Base-by-base conservation (phyloP, 1,140 invertebrate genomes). In the Drosophila nannoptera region DNA sequence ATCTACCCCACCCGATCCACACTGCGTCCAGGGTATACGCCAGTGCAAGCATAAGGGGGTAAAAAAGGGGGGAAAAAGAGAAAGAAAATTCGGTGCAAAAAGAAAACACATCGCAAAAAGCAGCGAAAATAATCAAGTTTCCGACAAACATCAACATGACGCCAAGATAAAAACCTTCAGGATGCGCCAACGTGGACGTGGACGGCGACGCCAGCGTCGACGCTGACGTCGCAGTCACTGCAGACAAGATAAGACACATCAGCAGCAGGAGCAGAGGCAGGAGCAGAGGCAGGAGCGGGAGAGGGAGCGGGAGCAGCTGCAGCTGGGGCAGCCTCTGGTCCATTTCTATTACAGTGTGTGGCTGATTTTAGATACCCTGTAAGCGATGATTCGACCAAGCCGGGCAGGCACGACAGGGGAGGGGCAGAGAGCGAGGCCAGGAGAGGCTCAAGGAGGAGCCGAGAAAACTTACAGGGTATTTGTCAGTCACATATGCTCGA, bases 91-190 rank as follows among this genome's bases (percentile, higher is more conserved):
- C 4, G 38, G n/a, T 22, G 22, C 22, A 22, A 22, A 22, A n/a
- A 42, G 12, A 43, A 43, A 43, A 43, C 40, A 43, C 40, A 43
- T 43, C 12, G 40, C 40, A 43, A 43, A 43, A 73, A 75, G 49
- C 59, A 75, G 73, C 63, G 61, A 86, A 84, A 86, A 84, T 84
- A 84, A 84, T 84, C 81, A 84, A 84, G 81, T 84, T 84, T 84
- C 81, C 81, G 81, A 84, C 81, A 86, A 84, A 86, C 81, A 84
- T 84, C 81, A 86, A 84, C 81, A 84, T 84, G 81, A 86, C 81
- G 81, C 81, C 81, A 77, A 84, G 81, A 86, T 86, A 84, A 84
- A 84, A 84, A 86, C 73, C 73, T 81, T 63, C 73, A 84, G 77
- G 77, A 84, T 86, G 77, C 81, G 77, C 75, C 46, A 36, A 45